Percentiles rank a stretch among this genome's conserved stretches.
These are phyloP conservation scores for Tauraco hartlaubi DNA, from an alignment of 2,797 vertebrate species.

Conservation along the genomic window DNA sequence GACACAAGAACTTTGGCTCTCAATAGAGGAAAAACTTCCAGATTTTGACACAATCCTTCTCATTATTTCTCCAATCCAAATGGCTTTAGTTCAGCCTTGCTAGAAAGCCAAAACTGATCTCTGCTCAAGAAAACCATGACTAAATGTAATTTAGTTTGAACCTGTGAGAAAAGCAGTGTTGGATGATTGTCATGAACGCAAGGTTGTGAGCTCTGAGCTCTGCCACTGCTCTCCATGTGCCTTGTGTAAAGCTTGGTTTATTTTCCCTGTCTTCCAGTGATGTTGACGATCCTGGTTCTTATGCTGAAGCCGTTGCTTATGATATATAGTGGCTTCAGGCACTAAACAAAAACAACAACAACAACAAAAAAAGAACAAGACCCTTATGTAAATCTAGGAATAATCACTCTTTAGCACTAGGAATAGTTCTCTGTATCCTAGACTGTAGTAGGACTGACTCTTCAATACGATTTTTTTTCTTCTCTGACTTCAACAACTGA, in stretches of 20 bases:
- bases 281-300: neutral
- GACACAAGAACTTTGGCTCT: slow-evolving; percentile 51
- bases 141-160: slow-evolving; percentile 32
- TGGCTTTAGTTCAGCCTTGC: slow-evolving; percentile 29
- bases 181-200: neutral
- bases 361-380: neutral
- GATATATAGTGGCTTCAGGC: neutral
- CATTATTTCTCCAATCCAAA: slow-evolving; percentile 36
- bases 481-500: neutral
- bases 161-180: neutral
- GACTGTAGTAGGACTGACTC: neutral
- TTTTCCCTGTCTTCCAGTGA: neutral
- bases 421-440: neutral
- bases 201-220: neutral
- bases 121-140: slow-evolving; percentile 21
- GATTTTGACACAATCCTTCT: slow-evolving; percentile 43
- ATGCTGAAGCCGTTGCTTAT: neutral
- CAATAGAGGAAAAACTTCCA: slow-evolving; percentile 24
- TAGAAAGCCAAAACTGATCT: slow-evolving; percentile 37
- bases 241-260: neutral
- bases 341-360: neutral
- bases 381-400: neutral
- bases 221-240: neutral
- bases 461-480: neutral
- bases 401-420: neutral